Evolutionary conservation across 2,113 vertebrate species (phyloP).

Genomic region (Marcusenius ussheri): DNA sequence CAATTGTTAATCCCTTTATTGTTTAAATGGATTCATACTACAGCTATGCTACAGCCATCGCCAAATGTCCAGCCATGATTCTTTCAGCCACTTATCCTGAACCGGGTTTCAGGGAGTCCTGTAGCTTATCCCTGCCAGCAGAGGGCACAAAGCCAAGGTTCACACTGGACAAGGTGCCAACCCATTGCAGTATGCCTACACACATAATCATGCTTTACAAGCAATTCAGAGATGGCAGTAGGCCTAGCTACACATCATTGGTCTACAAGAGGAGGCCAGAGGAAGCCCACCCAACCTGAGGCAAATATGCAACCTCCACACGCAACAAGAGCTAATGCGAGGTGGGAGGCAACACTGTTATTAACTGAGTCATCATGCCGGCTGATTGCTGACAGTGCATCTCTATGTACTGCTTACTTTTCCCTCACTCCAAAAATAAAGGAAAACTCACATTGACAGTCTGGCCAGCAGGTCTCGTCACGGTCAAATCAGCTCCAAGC

Average conservation of each 20-base stretch:
- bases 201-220: not conserved
- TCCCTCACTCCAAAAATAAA: not conserved
- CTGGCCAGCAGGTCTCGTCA: constrained; percentile 41
- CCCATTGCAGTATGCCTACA: not conserved
- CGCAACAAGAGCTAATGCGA: not conserved
- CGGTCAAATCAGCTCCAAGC: constrained; percentile 52
- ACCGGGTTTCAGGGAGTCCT: not conserved
- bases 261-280: not conserved
- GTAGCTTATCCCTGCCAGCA: not conserved
- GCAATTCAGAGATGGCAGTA: not conserved
- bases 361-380: not conserved
- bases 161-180: not conserved
- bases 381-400: not conserved
- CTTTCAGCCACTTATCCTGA: not conserved
- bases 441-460: constrained; percentile 51
- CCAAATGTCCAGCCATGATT: not conserved
- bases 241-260: not conserved
- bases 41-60: not conserved
- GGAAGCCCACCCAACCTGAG: not conserved
- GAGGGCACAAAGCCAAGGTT: not conserved
- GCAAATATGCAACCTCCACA: not conserved
- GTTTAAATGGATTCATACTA: not conserved
- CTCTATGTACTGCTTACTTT: not conserved
- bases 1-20: not conserved
- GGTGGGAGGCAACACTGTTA: not conserved